These are phyloP conservation scores for Tipula confusa DNA, from an alignment of 2,888 invertebrate species.

Conservation along the genomic window DNA sequence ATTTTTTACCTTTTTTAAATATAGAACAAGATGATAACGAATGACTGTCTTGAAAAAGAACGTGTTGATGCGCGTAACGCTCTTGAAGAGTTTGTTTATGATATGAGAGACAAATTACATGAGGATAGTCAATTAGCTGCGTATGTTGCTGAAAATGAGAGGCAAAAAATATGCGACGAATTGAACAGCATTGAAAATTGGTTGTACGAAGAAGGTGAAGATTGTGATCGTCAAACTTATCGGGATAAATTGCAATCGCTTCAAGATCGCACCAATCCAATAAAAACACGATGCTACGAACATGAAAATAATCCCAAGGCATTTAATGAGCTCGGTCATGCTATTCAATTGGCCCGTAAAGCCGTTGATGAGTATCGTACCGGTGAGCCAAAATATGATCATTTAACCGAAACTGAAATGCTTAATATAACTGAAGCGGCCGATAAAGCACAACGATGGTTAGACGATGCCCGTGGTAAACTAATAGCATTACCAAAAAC, in stretches of 20 bases:
- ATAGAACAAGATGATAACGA: constrained; percentile 73
- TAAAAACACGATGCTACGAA: constrained; percentile 77
- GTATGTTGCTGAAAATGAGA: constrained; percentile 70
- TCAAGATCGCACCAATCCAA: constrained; percentile 81
- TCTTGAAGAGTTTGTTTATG: constrained; percentile 97
- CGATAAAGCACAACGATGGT: constrained; percentile 72
- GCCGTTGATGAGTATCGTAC: constrained; percentile 66
- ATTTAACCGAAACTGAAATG: constrained; percentile 77
- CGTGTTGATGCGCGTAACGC: constrained; percentile 94
- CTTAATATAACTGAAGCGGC: constrained; percentile 67
- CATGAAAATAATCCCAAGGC: constrained; percentile 73
- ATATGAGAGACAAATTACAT: constrained; percentile 82
- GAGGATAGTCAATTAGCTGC: constrained; percentile 70
- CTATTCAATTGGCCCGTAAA: constrained; percentile 76
- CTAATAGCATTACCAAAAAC: constrained; percentile 63
- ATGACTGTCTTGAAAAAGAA: constrained; percentile 90
- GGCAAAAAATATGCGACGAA: constrained; percentile 57
- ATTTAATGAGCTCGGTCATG: constrained; percentile 73
- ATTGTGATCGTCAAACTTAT: constrained; percentile 72
- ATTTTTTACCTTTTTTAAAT: constrained; percentile 13
- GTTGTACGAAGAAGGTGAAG: constrained; percentile 95
- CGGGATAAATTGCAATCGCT: constrained; percentile 59
- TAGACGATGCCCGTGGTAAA: constrained; percentile 68
- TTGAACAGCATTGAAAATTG: constrained; percentile 89
- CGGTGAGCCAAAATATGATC: constrained; percentile 70